Percentiles rank a stretch among this genome's conserved stretches.
Conservation (phyloP, 2,113 vertebrate genomes). For the Axis porcinus region DNA sequence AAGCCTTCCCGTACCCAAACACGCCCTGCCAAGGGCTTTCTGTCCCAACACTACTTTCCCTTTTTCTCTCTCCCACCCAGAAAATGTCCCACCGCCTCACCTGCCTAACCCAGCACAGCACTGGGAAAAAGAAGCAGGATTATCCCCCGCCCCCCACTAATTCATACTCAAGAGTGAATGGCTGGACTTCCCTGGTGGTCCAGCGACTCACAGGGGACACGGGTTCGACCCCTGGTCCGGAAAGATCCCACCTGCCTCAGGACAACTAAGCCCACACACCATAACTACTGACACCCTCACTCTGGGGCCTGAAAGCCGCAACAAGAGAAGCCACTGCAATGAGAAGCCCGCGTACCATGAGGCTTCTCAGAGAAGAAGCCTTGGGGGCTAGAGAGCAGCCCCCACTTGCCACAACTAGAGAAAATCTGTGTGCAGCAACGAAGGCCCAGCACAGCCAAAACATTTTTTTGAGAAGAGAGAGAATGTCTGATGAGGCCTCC, state of each 20-base stretch:
- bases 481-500: not conserved
- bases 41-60: not conserved
- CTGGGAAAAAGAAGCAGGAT: fast-evolving
- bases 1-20: not conserved
- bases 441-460: not conserved
- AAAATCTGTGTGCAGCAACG: not conserved
- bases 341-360: not conserved
- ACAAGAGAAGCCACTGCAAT: fast-evolving
- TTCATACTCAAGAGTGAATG: not conserved
- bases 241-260: not conserved
- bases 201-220: not conserved
- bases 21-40: not conserved
- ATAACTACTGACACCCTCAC: not conserved
- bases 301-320: not conserved
- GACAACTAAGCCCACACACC: not conserved
- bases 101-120: not conserved
- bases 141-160: not conserved
- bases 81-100: not conserved
- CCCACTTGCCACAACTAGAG: not conserved
- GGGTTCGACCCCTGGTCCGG: not conserved
- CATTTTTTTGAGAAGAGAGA: not conserved
- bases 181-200: not conserved
- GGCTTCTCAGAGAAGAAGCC: not conserved
- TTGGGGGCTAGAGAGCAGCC: not conserved
- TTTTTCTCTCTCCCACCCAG: not conserved